phyloP scores from a whole-genome alignment of 2,888 invertebrate species.

The Mythimna loreyi region DNA sequence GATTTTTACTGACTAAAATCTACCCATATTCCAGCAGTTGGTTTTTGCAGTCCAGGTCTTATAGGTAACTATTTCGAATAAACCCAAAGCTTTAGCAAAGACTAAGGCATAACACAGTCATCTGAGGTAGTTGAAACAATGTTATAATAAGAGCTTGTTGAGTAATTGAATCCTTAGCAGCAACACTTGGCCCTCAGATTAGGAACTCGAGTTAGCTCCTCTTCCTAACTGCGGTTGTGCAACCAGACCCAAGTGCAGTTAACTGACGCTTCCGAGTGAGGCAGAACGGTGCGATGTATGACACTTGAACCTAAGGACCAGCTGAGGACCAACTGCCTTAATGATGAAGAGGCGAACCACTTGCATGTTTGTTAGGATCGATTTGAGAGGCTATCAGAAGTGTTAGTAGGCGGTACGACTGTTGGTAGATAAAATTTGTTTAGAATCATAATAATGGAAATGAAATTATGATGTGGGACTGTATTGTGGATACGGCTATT shows the following conservation, averaged over 20 bases:
- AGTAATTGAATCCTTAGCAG: too few species aligned
- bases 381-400: not conserved
- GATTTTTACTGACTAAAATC: too few species aligned
- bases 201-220: not conserved
- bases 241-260: constrained; percentile 8
- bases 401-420: not conserved
- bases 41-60: too few species aligned
- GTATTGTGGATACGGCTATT: too few species aligned
- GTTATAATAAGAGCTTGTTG: too few species aligned
- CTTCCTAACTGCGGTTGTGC: not conserved
- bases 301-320: constrained; percentile 9
- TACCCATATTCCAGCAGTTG: too few species aligned
- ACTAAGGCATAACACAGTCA: too few species aligned
- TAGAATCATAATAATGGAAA: too few species aligned
- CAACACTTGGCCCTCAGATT: not conserved
- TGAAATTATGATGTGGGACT: too few species aligned
- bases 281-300: constrained; percentile 14
- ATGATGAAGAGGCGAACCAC: constrained; percentile 16
- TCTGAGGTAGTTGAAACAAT: too few species aligned
- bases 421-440: not conserved
- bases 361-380: not conserved
- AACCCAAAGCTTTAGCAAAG: too few species aligned
- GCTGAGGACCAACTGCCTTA: not conserved
- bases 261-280: constrained; percentile 14
- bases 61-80: too few species aligned